Evolutionary conservation across 2,888 invertebrate genomes (phyloP), one percentile per base, ranked within the genome.

Genomic region (Allacma fusca): DNA sequence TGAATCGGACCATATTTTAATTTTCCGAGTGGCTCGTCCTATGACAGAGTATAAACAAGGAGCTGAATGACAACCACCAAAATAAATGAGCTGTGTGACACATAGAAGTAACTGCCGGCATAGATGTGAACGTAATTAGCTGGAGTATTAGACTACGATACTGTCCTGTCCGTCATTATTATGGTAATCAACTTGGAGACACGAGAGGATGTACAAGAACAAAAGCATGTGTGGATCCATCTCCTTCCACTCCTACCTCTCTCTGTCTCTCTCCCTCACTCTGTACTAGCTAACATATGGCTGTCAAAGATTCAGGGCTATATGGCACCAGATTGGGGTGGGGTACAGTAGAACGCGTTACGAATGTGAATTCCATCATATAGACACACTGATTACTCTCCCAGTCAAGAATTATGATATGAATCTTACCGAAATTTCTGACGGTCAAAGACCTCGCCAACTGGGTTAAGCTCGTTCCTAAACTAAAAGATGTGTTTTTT

Each of bases 151-250:
- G 72, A 57, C 29, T 72, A 72, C 50, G 29, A 62, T 57, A 72
- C n/a, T 72, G 62, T 2, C 50, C 62, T 62, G 72, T 72, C 64
- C 73, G 40, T 73, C 73, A 73, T 40, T 62, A 73, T 59, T 59
- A 72, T 43, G 68, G 68, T 68, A 68, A 68, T 68, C 34, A 68
- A 23, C 23, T 34, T 1, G 23, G 21, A 40, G n/a, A 23, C 43
- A 40, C 23, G 2, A 9, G 62, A 26, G 62, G 59, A 7, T 13
- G 5, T 7, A n/a, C 59, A n/a, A 4, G 62, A 50, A 16, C 24
- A 62, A 24, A 24, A 24, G 62, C 7, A 62, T 62, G 62, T 62
- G 62, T 62, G 26, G 1, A 26, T 19, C 9, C 4, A 62, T 62
- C n/a, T n/a, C 26, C 26, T 62, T 4, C 62, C 23, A 21, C 23